Evolutionary conservation across 2,113 vertebrate genomes (phyloP).

Genomic region (Catharus bicknelli): DNA sequence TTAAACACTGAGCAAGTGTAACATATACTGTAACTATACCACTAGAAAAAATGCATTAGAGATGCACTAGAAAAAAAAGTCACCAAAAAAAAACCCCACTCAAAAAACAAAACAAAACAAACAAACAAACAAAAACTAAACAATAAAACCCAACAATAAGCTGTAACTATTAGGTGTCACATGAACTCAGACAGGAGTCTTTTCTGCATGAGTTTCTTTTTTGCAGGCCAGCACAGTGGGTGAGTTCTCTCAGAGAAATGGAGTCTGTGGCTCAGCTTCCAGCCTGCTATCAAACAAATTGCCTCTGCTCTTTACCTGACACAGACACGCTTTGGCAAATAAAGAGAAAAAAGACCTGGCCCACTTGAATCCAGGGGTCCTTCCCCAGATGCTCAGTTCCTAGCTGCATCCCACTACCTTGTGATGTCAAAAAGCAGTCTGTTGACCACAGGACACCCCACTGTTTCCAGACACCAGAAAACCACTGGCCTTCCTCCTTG

Average conservation of each 20-base stretch:
- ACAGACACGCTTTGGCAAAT: fast-evolving
- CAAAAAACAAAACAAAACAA: not conserved
- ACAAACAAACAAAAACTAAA: not conserved
- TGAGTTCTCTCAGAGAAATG: not conserved
- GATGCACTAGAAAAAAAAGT: not conserved
- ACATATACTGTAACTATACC: constrained; percentile 31
- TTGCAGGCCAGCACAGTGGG: fast-evolving
- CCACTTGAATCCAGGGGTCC: not conserved
- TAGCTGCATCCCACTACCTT: not conserved
- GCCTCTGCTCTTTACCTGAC: not conserved
- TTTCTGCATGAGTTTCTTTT: not conserved
- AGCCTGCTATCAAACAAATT: not conserved
- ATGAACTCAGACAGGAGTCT: not conserved
- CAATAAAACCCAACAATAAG: not conserved
- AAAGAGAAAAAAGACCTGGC: not conserved
- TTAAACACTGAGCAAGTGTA: constrained; percentile 54
- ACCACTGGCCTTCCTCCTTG: not conserved
- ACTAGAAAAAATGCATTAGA: constrained; percentile 22
- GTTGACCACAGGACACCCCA: not conserved
- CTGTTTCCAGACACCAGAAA: not conserved
- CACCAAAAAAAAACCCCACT: not conserved
- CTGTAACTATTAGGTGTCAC: not conserved
- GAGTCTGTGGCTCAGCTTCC: not conserved
- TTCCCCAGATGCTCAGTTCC: not conserved
- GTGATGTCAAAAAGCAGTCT: not conserved